Percentiles rank a stretch among this genome's conserved stretches.
These are phyloP conservation scores for Conomelus anceps DNA, from an alignment of 2,888 invertebrate genomes.

Conservation along the genomic window DNA sequence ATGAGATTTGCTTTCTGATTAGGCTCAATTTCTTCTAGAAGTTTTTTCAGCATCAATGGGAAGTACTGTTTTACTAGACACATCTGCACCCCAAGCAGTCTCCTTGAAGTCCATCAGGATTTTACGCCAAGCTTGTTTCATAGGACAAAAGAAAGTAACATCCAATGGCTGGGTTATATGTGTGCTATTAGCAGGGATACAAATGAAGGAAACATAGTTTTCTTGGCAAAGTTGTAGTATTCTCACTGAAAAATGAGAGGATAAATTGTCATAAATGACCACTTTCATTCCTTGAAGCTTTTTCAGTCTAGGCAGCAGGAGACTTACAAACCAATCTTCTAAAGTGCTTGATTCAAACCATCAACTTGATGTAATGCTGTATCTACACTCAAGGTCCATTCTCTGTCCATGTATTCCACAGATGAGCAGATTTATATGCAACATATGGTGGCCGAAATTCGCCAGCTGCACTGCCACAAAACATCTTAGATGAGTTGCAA, in stretches of 20 bases:
- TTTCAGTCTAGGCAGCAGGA: not conserved
- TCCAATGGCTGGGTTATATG: not conserved
- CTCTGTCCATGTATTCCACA: not conserved
- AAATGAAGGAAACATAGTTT: not conserved
- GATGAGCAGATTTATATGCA: not conserved
- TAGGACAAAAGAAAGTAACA: not conserved
- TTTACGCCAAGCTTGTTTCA: not conserved
- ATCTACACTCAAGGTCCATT: not conserved
- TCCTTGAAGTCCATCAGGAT: not conserved
- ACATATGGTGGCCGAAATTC: not conserved
- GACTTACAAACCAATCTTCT: not conserved
- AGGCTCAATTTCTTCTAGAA: conserved; percentile 8
- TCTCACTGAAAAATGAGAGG: not conserved
- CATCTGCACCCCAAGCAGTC: no score
- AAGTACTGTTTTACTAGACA: conserved; percentile 25
- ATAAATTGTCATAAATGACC: not conserved
- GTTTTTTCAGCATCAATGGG: conserved; percentile 18
- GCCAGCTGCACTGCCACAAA: conserved; percentile 39
- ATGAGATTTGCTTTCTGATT: conserved; percentile 9
- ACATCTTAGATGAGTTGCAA: conserved; percentile 39
- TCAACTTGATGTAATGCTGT: no score
- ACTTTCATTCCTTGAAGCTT: not conserved
- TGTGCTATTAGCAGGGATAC: not conserved
- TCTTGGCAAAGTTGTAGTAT: not conserved
- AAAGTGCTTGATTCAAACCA: not conserved